Percentiles rank a stretch among this genome's conserved stretches.
phyloP scores from a whole-genome alignment of 2,888 invertebrate genomes.

The Mechanitis mazaeus region DNA sequence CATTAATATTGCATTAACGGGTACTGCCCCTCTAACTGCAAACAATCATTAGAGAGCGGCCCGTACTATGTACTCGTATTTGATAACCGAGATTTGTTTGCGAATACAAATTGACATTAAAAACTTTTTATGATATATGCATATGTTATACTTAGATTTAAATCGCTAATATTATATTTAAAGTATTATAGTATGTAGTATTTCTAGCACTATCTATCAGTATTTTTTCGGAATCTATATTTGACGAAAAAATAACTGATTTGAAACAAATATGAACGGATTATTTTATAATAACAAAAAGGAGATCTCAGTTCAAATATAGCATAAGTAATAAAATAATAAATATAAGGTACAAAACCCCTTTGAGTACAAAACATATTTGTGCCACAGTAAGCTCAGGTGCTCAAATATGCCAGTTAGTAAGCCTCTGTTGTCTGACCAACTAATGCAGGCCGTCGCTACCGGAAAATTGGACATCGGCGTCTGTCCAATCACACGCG shows the following conservation, averaged over 20 bases:
- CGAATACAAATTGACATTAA: slow-evolving; percentile 64
- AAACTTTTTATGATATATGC: too few relatives aligned
- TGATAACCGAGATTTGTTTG: slow-evolving; percentile 66
- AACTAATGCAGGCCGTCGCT: slow-evolving; percentile 52
- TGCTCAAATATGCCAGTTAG: slow-evolving; percentile 49
- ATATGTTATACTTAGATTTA: too few relatives aligned
- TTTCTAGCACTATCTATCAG: too few relatives aligned
- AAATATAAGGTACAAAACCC: background rate
- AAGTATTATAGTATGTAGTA: too few relatives aligned
- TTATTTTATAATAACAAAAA: too few relatives aligned
- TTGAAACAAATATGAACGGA: too few relatives aligned
- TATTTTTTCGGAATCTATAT: too few relatives aligned
- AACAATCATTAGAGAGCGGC: slow-evolving; percentile 68
- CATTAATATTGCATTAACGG: slow-evolving; percentile 77
- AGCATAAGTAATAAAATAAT: background rate
- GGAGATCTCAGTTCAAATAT: too few relatives aligned
- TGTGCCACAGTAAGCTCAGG: slow-evolving; percentile 25
- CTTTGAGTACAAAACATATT: background rate
- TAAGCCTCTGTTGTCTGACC: slow-evolving; percentile 59
- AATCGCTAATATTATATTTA: too few relatives aligned
- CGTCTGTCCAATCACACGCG: slow-evolving; percentile 73
- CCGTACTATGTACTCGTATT: slow-evolving; percentile 46
- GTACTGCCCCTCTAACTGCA: slow-evolving; percentile 58
- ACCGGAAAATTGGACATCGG: slow-evolving; percentile 74
- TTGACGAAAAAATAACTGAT: too few relatives aligned